phyloP scores from a whole-genome alignment of 2,888 invertebrate genomes.

The Podotricha telesiphe region DNA sequence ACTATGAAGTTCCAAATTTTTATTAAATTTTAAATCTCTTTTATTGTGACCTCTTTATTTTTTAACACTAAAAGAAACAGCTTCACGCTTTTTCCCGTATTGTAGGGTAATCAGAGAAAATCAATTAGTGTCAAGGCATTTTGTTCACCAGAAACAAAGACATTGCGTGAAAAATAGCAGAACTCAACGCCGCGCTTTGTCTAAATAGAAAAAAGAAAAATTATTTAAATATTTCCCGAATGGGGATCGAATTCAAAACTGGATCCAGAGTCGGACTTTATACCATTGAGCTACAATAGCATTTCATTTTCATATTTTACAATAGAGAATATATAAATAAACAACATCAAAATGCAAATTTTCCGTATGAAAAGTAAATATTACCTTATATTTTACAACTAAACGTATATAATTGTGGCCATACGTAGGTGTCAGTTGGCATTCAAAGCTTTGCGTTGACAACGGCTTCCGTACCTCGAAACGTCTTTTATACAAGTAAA shows the following conservation, averaged over 20 bases:
- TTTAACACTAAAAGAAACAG: too few species aligned
- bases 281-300: background rate
- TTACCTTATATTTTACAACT: constrained; percentile 6
- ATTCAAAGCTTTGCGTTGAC: constrained; percentile 41
- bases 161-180: too few species aligned
- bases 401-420: constrained; percentile 10
- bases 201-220: too few species aligned
- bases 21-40: too few species aligned
- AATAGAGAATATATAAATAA: background rate
- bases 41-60: too few species aligned
- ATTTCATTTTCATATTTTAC: too few species aligned
- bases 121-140: background rate
- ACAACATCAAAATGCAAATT: background rate
- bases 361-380: background rate
- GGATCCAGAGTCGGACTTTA: background rate
- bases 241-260: too few species aligned
- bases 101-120: too few species aligned
- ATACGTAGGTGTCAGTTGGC: constrained; percentile 25
- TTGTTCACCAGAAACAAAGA: background rate
- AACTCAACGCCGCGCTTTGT: background rate
- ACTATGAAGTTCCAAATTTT: too few species aligned
- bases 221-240: too few species aligned
- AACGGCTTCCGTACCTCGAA: constrained; percentile 43
- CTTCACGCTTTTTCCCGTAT: too few species aligned
- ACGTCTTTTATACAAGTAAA: constrained; percentile 44